Conservation (phyloP, 2,797 vertebrate genomes). For the Calcarius lapponicus region DNA sequence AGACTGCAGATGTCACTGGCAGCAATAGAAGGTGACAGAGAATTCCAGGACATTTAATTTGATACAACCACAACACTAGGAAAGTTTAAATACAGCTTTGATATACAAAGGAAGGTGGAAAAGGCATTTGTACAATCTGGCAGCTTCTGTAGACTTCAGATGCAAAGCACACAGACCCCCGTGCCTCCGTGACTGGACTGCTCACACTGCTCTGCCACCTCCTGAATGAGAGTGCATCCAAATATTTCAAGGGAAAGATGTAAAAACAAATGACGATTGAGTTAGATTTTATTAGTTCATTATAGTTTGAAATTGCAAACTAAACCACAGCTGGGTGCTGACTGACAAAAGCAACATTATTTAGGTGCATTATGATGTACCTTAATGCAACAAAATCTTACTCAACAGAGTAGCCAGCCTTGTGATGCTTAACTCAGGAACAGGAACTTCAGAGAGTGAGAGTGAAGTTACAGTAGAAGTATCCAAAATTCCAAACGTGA, state of each 20-base stretch:
- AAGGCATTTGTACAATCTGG: neutral
- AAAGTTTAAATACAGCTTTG: neutral
- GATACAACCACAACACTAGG: neutral
- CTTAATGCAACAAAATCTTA: neutral
- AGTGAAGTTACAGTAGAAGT: neutral
- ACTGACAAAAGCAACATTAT: neutral
- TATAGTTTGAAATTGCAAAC: neutral
- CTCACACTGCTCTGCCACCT: neutral
- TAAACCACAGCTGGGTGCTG: neutral
- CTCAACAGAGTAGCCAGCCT: neutral
- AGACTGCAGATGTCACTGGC: neutral
- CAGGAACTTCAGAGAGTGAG: neutral
- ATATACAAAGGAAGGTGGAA: neutral
- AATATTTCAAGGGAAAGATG: neutral
- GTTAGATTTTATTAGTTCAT: neutral
- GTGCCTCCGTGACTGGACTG: neutral
- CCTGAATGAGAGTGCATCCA: neutral
- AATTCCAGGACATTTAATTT: neutral
- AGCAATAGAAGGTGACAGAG: neutral
- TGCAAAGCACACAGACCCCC: neutral
- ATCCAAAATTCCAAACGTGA: neutral
- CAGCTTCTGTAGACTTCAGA: neutral
- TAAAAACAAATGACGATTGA: neutral
- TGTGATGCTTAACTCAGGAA: neutral
- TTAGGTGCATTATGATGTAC: neutral